Percentiles rank a stretch among this genome's conserved stretches.
Conservation (phyloP, 2,888 invertebrate species). For the Kryphioiulus occultus region DNA sequence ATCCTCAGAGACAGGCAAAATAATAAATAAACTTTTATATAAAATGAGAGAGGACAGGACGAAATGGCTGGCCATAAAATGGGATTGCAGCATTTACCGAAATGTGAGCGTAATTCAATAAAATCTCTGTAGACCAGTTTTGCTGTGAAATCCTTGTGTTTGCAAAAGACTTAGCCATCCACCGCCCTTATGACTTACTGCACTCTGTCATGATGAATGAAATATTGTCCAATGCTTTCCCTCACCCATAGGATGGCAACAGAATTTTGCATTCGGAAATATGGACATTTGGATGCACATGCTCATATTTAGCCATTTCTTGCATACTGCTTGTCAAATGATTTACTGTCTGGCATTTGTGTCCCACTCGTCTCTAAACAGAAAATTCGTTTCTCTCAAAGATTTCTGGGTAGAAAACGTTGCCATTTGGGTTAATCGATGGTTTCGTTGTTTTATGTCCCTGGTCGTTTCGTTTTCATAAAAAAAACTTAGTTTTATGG, state of each 20-base stretch:
- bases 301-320: slow-evolving; percentile 18
- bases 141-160: slow-evolving; percentile 1
- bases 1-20: background rate
- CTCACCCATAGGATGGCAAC: background rate
- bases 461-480: background rate
- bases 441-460: background rate
- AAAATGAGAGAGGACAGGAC: background rate
- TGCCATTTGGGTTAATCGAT: slow-evolving; percentile 7
- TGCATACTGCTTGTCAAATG: background rate
- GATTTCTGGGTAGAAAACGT: background rate
- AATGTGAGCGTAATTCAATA: slow-evolving; percentile 37
- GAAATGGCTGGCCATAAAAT: slow-evolving; percentile 21
- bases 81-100: slow-evolving; percentile 36
- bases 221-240: background rate
- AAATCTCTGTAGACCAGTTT: slow-evolving; percentile 27
- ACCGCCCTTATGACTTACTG: slow-evolving; percentile 7
- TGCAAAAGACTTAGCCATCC: slow-evolving; percentile 27
- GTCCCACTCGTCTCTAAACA: background rate
- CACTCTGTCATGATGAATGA: background rate
- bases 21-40: slow-evolving; percentile 40
- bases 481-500: background rate
- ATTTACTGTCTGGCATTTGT: background rate
- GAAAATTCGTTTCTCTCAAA: background rate
- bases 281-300: slow-evolving; percentile 27
- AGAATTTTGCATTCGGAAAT: background rate